These are phyloP conservation scores for Erythrocercus mccallii DNA, from an alignment of 2,113 vertebrate genomes.

Conservation along the genomic window DNA sequence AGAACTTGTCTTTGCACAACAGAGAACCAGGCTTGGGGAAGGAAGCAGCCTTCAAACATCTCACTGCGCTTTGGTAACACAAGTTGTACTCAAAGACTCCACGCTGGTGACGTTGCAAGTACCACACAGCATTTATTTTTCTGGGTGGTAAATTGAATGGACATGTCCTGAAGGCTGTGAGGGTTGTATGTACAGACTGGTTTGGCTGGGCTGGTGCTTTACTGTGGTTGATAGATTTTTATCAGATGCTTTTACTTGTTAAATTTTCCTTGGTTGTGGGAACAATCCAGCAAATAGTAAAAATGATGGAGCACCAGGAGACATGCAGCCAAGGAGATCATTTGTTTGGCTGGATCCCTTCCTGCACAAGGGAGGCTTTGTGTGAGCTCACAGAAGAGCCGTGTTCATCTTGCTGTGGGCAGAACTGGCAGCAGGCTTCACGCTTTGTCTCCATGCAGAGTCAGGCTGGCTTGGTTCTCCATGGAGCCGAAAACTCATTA, in stretches of 20 bases:
- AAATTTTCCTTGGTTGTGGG: background rate
- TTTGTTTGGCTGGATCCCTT: background rate
- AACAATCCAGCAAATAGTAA: background rate
- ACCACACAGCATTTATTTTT: background rate
- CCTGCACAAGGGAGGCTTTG: conserved; percentile 8
- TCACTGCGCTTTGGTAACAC: accelerated
- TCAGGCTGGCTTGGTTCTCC: background rate
- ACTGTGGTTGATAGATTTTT: background rate
- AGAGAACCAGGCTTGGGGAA: background rate
- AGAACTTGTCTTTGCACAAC: background rate
- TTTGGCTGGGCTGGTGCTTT: background rate
- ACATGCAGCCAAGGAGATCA: background rate
- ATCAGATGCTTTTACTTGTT: conserved; percentile 1
- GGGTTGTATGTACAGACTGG: background rate
- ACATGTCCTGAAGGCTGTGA: background rate
- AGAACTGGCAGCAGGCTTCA: background rate
- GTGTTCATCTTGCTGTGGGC: background rate
- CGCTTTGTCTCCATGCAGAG: background rate
- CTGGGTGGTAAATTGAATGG: background rate
- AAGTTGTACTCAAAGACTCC: background rate
- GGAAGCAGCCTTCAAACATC: background rate
- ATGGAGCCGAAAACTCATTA: background rate
- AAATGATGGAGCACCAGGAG: background rate
- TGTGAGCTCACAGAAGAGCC: background rate
- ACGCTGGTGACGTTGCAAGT: background rate